phyloP scores from a whole-genome alignment of 2,797 vertebrate genomes.

The Poecilia picta region DNA sequence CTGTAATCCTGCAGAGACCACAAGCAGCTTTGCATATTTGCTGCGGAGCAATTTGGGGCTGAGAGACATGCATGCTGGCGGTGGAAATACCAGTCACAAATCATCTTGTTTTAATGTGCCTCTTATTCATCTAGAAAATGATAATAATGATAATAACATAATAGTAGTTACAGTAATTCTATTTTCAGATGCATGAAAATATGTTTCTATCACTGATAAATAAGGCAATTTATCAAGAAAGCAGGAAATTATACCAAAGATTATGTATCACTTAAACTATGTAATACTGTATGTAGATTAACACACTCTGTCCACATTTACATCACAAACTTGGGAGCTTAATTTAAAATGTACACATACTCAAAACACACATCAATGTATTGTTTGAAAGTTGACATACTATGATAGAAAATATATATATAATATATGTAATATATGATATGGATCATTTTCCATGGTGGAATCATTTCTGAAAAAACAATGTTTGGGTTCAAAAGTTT shows the following conservation, averaged over 20 bases:
- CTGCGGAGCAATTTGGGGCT: slow-evolving; percentile 13
- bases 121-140: slow-evolving; percentile 5
- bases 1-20: slow-evolving; percentile 93
- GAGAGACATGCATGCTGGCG: slow-evolving; percentile 36
- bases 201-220: not conserved
- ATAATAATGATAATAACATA: too few species aligned
- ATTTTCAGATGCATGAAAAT: not conserved
- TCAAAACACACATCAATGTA: not conserved
- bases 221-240: not conserved
- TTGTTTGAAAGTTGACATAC: not conserved
- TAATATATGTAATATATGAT: too few species aligned
- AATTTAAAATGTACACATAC: not conserved
- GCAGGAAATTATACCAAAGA: not conserved
- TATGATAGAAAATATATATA: not conserved
- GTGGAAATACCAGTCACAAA: not conserved
- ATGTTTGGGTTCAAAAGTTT: not conserved
- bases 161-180: not conserved
- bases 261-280: not conserved
- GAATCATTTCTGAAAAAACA: not conserved
- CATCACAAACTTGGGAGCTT: not conserved
- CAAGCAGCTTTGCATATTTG: slow-evolving; percentile 63
- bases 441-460: not conserved
- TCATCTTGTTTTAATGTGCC: not conserved
- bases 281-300: not conserved
- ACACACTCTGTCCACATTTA: not conserved